Conservation (phyloP, 1,140 invertebrate species). For the Drosophila busckii region DNA sequence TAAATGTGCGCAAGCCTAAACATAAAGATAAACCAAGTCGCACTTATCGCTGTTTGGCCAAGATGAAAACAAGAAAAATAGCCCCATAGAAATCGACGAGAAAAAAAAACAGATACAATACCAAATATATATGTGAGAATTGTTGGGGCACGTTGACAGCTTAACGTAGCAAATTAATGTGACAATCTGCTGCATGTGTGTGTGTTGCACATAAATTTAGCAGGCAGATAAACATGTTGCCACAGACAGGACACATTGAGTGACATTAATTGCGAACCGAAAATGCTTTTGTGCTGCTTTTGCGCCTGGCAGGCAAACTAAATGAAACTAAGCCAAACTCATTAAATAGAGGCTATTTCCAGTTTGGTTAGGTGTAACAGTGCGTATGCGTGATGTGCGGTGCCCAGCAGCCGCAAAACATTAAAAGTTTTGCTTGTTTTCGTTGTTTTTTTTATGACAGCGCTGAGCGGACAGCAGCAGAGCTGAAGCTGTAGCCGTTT, state of each 20-base stretch:
- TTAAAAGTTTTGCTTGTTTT: slow-evolving; percentile 74
- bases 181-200: slow-evolving; percentile 56
- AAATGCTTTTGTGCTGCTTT: slow-evolving; percentile 20
- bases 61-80: slow-evolving; percentile 59
- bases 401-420: too few species aligned
- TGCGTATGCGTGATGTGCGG: slow-evolving; percentile 61
- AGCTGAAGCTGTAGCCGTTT: neutral
- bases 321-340: slow-evolving; percentile 35
- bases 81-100: slow-evolving; percentile 12
- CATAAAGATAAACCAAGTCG: slow-evolving; percentile 61
- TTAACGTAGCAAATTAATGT: slow-evolving; percentile 74
- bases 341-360: slow-evolving; percentile 52
- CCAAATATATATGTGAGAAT: too few species aligned
- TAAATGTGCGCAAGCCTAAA: slow-evolving; percentile 17
- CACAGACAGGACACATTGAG: slow-evolving; percentile 17
- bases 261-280: slow-evolving; percentile 57
- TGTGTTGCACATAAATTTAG: slow-evolving; percentile 40
- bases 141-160: slow-evolving; percentile 68
- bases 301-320: neutral
- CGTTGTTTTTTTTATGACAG: too few species aligned
- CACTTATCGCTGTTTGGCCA: slow-evolving; percentile 44
- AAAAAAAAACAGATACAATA: slow-evolving; percentile 44
- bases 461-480: slow-evolving; percentile 9
- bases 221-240: slow-evolving; percentile 71
- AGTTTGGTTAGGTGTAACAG: slow-evolving; percentile 26